Evolutionary conservation across 1,140 invertebrate genomes (phyloP).

Genomic region (Drosophila ananassae): DNA sequence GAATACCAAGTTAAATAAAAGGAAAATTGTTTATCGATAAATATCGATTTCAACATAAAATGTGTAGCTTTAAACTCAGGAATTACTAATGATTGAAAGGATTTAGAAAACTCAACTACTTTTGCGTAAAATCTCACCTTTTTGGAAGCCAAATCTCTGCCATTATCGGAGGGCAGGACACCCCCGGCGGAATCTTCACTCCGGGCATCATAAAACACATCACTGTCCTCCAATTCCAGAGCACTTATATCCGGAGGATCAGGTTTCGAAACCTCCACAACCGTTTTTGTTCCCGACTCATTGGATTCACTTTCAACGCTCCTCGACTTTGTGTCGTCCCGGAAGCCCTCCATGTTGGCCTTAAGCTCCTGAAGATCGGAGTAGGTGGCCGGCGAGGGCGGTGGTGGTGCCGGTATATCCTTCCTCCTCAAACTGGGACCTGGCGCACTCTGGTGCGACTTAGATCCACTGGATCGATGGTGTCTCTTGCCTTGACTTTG

Average conservation of each 20-base stretch:
- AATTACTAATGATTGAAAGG: too few species aligned
- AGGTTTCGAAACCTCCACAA: background rate
- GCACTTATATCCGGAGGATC: slow-evolving; percentile 1
- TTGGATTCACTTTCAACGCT: slow-evolving; percentile 58
- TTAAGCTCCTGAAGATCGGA: slow-evolving; percentile 77
- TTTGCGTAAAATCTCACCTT: slow-evolving; percentile 22
- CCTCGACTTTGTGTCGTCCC: slow-evolving; percentile 71
- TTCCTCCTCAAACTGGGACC: slow-evolving; percentile 53
- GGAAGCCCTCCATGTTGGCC: slow-evolving; percentile 70
- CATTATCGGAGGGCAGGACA: slow-evolving; percentile 1
- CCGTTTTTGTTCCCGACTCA: slow-evolving; percentile 13
- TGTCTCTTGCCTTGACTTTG: slow-evolving; percentile 42
- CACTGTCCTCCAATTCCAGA: slow-evolving; percentile 63
- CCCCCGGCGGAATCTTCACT: slow-evolving; percentile 68
- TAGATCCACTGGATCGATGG: slow-evolving; percentile 52
- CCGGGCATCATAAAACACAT: slow-evolving; percentile 80
- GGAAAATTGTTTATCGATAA: background rate
- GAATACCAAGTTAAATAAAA: background rate
- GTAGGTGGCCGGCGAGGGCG: slow-evolving; percentile 77
- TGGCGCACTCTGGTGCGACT: slow-evolving; percentile 29
- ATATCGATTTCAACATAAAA: too few species aligned
- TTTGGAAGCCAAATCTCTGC: background rate
- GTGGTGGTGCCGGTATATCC: slow-evolving; percentile 75
- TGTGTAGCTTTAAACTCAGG: too few species aligned
- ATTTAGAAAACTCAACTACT: background rate